These are phyloP conservation scores for Epinotia demarniana DNA, from an alignment of 2,888 invertebrate genomes.

Conservation along the genomic window DNA sequence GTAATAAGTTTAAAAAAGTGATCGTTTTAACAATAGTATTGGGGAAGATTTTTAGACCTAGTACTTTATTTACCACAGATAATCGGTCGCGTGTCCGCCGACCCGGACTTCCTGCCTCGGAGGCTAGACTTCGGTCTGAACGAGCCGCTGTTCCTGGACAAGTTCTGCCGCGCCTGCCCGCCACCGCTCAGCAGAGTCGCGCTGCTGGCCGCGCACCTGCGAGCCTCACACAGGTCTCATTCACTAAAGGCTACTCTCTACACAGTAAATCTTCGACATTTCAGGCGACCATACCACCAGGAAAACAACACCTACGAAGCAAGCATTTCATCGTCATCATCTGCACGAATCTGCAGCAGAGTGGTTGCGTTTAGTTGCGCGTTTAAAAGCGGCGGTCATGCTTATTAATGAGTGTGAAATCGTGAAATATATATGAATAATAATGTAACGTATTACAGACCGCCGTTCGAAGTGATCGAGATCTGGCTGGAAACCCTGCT, in stretches of 20 bases:
- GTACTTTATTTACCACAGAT: conserved; percentile 84
- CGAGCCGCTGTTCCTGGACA: conserved; percentile 92
- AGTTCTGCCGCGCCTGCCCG: conserved; percentile 91
- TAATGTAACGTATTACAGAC: conserved; percentile 79
- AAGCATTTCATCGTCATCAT: too few species aligned
- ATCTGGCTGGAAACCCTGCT: conserved; percentile 94
- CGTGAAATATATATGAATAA: too few species aligned
- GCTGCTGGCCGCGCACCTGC: conserved; percentile 92
- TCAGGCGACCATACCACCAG: too few species aligned
- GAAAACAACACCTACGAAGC: too few species aligned
- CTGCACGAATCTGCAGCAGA: too few species aligned
- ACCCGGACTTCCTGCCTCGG: conserved; percentile 96
- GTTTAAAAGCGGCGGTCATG: too few species aligned
- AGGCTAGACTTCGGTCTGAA: conserved; percentile 97
- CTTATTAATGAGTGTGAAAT: too few species aligned
- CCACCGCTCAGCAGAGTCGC: conserved; percentile 92
- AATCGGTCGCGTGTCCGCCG: conserved; percentile 97
- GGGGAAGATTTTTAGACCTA: not conserved
- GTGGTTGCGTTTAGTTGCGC: too few species aligned
- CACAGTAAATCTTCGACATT: too few species aligned
- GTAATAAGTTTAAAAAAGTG: too few species aligned
- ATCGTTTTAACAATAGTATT: too few species aligned
- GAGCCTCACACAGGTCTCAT: conserved; percentile 90
- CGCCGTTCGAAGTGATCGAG: conserved; percentile 95
- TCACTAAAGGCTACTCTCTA: not conserved